phyloP scores from a whole-genome alignment of 2,888 invertebrate genomes.

The Saturnia japonica region DNA sequence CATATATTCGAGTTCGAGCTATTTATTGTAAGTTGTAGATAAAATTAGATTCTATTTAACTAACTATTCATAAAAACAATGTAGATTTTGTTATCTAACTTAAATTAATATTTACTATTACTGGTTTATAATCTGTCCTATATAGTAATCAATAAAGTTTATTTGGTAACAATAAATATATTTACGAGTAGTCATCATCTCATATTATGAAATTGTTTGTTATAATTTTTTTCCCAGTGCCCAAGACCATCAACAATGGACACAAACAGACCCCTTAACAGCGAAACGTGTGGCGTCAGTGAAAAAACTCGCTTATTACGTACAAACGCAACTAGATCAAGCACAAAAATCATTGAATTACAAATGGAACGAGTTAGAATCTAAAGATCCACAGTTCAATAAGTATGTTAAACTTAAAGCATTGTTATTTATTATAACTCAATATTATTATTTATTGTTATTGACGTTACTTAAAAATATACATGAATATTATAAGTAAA shows the following conservation, averaged over 20 bases:
- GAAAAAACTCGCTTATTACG: conserved; percentile 85
- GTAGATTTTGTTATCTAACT: too few relatives aligned
- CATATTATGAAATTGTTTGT: neutral
- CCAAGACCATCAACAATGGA: conserved; percentile 66
- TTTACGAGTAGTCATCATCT: neutral
- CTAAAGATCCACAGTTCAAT: conserved; percentile 59
- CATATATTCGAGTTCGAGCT: too few relatives aligned
- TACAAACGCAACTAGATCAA: conserved; percentile 88
- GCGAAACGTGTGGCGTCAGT: conserved; percentile 86
- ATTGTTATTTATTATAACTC: too few relatives aligned
- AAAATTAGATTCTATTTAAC: too few relatives aligned
- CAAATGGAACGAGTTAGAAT: conserved; percentile 85
- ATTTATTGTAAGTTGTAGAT: too few relatives aligned
- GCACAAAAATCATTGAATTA: conserved; percentile 87
- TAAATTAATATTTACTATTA: too few relatives aligned
- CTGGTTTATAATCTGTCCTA: too few relatives aligned
- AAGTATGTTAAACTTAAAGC: conserved; percentile 19
- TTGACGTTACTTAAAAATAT: too few relatives aligned
- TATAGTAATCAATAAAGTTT: too few relatives aligned
- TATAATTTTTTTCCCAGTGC: conserved; percentile 44
- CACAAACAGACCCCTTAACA: conserved; percentile 84
- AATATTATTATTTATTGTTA: neutral
- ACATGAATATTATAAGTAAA: too few relatives aligned
- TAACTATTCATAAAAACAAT: too few relatives aligned
- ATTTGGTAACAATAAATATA: too few relatives aligned